Evolutionary conservation across 1,140 invertebrate species (phyloP).

Genomic region (Carposina sasakii): DNA sequence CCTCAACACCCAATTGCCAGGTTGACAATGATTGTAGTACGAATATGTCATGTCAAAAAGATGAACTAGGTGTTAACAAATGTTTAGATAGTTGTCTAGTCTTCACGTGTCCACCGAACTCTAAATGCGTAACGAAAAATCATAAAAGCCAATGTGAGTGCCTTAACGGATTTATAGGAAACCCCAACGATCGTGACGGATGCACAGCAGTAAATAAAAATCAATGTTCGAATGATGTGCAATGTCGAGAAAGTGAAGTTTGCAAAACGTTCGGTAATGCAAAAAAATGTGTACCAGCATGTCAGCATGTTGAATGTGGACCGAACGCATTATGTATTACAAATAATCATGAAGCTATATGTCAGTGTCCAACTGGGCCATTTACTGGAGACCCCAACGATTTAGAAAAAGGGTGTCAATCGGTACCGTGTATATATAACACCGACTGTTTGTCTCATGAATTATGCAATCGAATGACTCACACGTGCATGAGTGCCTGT

Average conservation of each 20-base stretch:
- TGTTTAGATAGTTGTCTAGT: constrained; percentile 83
- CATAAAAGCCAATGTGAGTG: constrained; percentile 88
- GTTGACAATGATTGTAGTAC: constrained; percentile 81
- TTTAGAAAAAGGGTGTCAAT: constrained; percentile 79
- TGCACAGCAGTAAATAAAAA: constrained; percentile 82
- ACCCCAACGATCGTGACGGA: constrained; percentile 90
- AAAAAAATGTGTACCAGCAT: constrained; percentile 82
- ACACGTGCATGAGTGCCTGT: constrained; percentile 88
- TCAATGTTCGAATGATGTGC: constrained; percentile 83
- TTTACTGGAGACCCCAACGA: constrained; percentile 90
- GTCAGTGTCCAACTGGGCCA: constrained; percentile 88
- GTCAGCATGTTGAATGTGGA: constrained; percentile 83
- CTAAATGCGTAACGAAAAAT: constrained; percentile 82
- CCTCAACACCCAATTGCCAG: constrained; percentile 86
- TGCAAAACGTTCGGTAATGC: constrained; percentile 73
- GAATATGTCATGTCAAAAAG: constrained; percentile 81
- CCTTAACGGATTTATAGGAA: constrained; percentile 84
- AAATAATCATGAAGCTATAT: constrained; percentile 90
- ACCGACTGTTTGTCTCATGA: constrained; percentile 85
- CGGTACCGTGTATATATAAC: constrained; percentile 89
- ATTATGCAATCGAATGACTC: constrained; percentile 85
- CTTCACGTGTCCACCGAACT: constrained; percentile 88
- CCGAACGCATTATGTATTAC: constrained; percentile 88
- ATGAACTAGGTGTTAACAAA: constrained; percentile 88
- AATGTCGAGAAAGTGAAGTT: constrained; percentile 86